Percentiles rank a stretch among this genome's conserved stretches.
Evolutionary conservation across 2,888 invertebrate species (phyloP).

Genomic region (Trissolcus brochymenae): DNA sequence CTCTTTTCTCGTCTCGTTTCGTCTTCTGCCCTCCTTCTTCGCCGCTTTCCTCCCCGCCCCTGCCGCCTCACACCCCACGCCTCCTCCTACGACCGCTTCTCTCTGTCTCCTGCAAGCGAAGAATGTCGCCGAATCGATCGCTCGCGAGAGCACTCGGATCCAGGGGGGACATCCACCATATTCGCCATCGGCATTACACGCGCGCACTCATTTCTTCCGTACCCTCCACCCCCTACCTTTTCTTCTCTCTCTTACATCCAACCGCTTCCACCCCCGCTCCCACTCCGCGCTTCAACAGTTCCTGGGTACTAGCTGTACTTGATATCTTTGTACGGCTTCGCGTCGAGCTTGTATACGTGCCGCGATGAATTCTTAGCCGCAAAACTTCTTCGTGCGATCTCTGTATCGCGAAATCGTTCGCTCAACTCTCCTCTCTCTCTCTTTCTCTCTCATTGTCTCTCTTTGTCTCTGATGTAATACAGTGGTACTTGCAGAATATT

Average conservation of each 20-base stretch:
- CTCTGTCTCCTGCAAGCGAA: conserved; percentile 61
- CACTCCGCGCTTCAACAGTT: conserved; percentile 48
- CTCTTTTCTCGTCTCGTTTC: conserved; percentile 64
- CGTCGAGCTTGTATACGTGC: conserved; percentile 41
- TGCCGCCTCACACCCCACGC: conserved; percentile 50
- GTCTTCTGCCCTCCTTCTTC: conserved; percentile 60
- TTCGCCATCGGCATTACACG: conserved; percentile 74
- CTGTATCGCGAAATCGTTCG: conserved; percentile 55
- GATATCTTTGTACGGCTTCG: conserved; percentile 59
- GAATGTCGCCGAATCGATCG: conserved; percentile 69
- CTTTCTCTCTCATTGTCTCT: too few species aligned
- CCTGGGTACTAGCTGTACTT: conserved; percentile 50
- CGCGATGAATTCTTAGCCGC: conserved; percentile 54
- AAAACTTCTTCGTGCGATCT: conserved; percentile 52
- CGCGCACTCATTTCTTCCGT: conserved; percentile 73
- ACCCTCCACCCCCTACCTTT: conserved; percentile 42
- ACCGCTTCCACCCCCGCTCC: conserved; percentile 34
- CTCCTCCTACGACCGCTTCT: conserved; percentile 58
- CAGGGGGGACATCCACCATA: conserved; percentile 63
- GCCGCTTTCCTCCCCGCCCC: conserved; percentile 38
- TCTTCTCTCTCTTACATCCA: conserved; percentile 50
- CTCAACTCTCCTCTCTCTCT: neutral
- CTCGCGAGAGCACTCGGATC: conserved; percentile 61
- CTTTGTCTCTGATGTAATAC: too few species aligned
- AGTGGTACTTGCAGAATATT: too few species aligned